Evolutionary conservation across 2,113 vertebrate genomes (phyloP).

Genomic region (Corvus moneduloides): DNA sequence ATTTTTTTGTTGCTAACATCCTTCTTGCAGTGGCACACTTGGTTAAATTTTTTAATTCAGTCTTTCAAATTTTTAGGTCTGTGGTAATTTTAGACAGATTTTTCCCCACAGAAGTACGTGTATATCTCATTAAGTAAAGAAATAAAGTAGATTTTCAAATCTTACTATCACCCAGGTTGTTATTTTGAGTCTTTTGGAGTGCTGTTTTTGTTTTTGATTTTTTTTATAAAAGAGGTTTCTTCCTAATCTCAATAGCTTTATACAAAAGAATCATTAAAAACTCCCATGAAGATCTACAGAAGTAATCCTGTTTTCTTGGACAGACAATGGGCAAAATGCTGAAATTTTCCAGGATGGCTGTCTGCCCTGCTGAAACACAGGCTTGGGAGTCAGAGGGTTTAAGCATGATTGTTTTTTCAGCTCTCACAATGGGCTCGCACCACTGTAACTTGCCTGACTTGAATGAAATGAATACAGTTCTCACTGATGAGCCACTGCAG

Average conservation of each 20-base stretch:
- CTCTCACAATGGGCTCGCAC: neutral
- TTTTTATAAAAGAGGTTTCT: neutral
- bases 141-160: neutral
- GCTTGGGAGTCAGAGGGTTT: neutral
- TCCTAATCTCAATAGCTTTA: neutral
- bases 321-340: neutral
- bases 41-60: neutral
- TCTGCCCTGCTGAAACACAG: neutral
- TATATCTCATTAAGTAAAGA: neutral
- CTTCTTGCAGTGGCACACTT: neutral
- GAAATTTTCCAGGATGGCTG: neutral
- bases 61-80: neutral
- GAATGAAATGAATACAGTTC: slow-evolving; percentile 25
- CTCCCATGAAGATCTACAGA: neutral
- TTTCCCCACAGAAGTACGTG: neutral
- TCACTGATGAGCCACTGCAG: neutral
- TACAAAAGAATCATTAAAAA: neutral
- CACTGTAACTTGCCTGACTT: slow-evolving; percentile 22
- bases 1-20: neutral
- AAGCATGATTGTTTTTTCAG: slow-evolving; percentile 2
- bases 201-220: neutral
- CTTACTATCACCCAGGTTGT: neutral
- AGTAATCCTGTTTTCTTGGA: neutral
- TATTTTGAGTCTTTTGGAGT: neutral
- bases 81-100: neutral